Evolutionary conservation across 2,797 vertebrate species (phyloP), one percentile per base, ranked within the genome.

Genomic region (Hipposideros larvatus): DNA sequence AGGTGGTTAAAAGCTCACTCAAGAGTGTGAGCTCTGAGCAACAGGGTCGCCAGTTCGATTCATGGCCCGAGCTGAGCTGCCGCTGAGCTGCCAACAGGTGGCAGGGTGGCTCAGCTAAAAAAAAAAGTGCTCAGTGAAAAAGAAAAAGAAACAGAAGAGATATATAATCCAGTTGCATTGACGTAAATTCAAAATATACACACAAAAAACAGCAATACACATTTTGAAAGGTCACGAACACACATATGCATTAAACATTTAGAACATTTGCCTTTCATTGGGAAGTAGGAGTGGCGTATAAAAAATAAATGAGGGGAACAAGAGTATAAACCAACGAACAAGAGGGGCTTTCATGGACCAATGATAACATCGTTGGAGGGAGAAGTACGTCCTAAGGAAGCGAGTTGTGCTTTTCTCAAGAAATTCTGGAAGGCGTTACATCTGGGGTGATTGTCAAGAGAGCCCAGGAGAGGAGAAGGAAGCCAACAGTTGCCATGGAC

Each of bases 291-390:
- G n/a, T 4, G 7, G 31, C 5, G 28, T 21, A 7, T 14, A 48
- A 74, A 19, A 51, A 55, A 77, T n/a, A 73, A 53, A 34, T 1
- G 48, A 79, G 55, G 22, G 41, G 9, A 66, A 41, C 2, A 43
- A 87, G 79, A 28, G 11, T 4, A 24, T 10, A 41, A 53, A 31
- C 28, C 22, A 78, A 71, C 3, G 37, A 43, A 46, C n/a, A 53
- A 26, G 41, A 59, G 24, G 21, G 68, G 46, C 10, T 71, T 71
- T 66, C 73, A 21, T 2, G 57, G 37, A 34, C 53, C 59, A 55
- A 2, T 21, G 74, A 28, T 3, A 41, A 48, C 37, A 46, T 6
- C 0, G 1, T 3, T 15, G 34, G 37, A 22, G 16, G 3, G 4
- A 7, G 43, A 87, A 37, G 7, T 34, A 24, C 13, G 28, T 79